A percentile compares a stretch with the other conserved stretches of the same genome.
Conservation (phyloP, 2,113 vertebrate species). For the Mastomys coucha region DNA sequence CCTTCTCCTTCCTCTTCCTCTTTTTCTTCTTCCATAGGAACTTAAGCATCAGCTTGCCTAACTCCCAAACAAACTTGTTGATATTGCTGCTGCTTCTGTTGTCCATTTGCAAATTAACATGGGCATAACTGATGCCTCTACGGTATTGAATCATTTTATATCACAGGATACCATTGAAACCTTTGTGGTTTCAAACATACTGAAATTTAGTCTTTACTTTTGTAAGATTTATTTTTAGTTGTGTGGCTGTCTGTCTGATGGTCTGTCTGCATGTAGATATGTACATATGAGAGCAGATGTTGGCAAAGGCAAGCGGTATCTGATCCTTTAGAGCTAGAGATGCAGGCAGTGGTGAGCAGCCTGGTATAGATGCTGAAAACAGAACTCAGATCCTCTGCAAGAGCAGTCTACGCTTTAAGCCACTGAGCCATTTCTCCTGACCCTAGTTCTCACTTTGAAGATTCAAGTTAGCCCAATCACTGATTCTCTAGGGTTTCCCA, state of each 20-base stretch:
- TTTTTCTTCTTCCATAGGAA: constrained; percentile 4
- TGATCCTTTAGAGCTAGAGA: neutral
- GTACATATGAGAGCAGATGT: neutral
- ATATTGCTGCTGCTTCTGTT: constrained; percentile 24
- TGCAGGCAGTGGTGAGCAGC: neutral
- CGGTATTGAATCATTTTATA: constrained; percentile 9
- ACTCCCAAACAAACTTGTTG: neutral
- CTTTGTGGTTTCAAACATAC: constrained; percentile 25
- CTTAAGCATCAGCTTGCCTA: neutral
- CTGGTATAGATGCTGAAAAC: neutral
- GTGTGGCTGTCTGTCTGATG: neutral
- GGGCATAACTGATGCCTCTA: constrained; percentile 15
- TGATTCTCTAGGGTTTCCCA: neutral
- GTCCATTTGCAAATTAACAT: constrained; percentile 52
- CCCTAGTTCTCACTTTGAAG: neutral
- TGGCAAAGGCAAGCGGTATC: neutral
- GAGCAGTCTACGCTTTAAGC: neutral
- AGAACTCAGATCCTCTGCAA: neutral
- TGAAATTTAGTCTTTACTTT: neutral
- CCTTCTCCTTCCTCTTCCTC: neutral
- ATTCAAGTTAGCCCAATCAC: neutral
- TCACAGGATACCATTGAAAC: neutral
- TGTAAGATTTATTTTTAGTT: neutral
- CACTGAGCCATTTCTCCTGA: neutral
- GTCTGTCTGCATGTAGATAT: neutral